Base-by-base conservation (phyloP, 2,113 vertebrate genomes). In the Dasyornis broadbenti region DNA sequence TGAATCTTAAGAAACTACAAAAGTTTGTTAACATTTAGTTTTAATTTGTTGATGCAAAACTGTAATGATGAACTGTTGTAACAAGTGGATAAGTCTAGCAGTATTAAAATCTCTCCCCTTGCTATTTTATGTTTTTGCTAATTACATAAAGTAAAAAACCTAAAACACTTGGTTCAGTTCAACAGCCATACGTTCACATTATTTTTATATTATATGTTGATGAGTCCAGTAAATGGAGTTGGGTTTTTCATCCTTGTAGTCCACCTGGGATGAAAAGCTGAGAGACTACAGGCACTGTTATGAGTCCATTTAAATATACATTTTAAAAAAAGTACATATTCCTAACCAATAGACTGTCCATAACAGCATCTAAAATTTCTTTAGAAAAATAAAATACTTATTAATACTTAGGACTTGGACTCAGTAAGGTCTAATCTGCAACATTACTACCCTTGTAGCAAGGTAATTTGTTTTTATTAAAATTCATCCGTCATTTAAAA, bases 381-480 rank as follows among this genome's bases (percentile, higher is more conserved):
- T 86, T 23, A 66, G 23, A 76, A 94, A 93, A 82, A 18, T 26
- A 50, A 95, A 92, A 26, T 40, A 56, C 26, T 69, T 76, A 60
- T 57, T 63, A 90, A 56, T 87, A n/a, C n/a, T 86, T 53, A 85
- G n/a, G 40, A 61, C 59, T 90, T 68, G 40, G 59, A 81, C 33
- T 78, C n/a, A 57, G 16, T 42, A 82, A 77, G 3, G 15, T 66
- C 60, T 71, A 59, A 87, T 56, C 87, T 94, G 15, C 82, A 95
- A 69, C 57, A 70, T 30, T 65, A 44, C 28, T 31, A 72, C 16
- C 64, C 61, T 1, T 63, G 37, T 24, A 93, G 47, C 22, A 63
- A 87, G 30, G 49, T 60, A 86, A 87, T 93, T 84, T 77, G 19
- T 73, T 92, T 89, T 80, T 37, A 95, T 92, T 73, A 94, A 91